Base-by-base conservation (phyloP, 1,140 invertebrate species). In the Lordiphosa stackelbergi region DNA sequence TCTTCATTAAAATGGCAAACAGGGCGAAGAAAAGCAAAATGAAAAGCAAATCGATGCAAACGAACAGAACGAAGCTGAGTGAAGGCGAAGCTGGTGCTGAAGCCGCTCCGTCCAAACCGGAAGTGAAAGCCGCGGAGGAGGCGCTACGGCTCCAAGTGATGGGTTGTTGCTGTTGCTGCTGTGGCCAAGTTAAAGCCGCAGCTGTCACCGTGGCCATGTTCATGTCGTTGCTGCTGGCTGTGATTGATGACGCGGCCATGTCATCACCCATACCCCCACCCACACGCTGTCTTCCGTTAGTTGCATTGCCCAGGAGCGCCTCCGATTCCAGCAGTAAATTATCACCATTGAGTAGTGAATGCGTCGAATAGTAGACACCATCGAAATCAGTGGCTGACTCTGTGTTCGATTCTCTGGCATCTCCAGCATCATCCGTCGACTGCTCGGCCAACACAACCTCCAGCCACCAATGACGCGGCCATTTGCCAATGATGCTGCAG, bases 1-100 rank as follows among this genome's bases (percentile, higher is more conserved):
- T 87, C 62, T 88, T 85, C 56, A 89, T 88, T 63, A 91, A 88
- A 83, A 89, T 89, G 55, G 85, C 79, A 59, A 89, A 74, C 46
- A 88, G 71, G 22, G 78, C 79, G 55, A 57, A 61, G 68, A 88
- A 88, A 35, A 88, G 85, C 38, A 88, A 61, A 64, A 88, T 69
- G 64, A 88, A 86, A 36, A 88, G 73, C 62, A 84, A 64, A 83
- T 88, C 85, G 54, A 87, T 73, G 61, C 78, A 73, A 55, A 79
- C 57, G 71, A 87, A 88, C 19, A 88, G 69, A 48, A 88, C 61
- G 60, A 88, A 88, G 63, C 73, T 86, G n/a, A 86, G 34, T 2
- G 78, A 69, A 5, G 78, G 72, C 60, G 66, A 63, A 5, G 58
- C 4, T 51, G 48, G 22, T 24, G 22, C 19, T 19, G 19, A 19